Conservation (phyloP, 2,888 invertebrate genomes). For the Osmoderma eremita region DNA sequence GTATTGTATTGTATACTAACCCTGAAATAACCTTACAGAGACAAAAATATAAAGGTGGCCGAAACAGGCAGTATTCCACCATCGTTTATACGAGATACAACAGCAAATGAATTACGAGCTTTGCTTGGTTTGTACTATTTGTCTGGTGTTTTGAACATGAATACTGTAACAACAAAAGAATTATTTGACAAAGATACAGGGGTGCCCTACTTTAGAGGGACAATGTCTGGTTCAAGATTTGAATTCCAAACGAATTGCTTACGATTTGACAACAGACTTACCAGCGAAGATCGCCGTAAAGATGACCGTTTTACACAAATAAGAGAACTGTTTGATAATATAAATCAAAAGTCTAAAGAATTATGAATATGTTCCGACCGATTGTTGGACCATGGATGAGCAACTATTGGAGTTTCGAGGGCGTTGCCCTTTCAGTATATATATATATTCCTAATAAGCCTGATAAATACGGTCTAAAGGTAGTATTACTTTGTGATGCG, state of each 20-base stretch:
- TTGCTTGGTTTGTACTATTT: background rate
- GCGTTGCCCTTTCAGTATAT: too few relatives aligned
- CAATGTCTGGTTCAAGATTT: background rate
- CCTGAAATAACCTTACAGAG: background rate
- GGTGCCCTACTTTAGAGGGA: background rate
- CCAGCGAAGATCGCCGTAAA: too few relatives aligned
- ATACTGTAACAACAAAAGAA: background rate
- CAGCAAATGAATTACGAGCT: background rate
- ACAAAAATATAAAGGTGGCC: background rate
- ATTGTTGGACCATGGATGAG: too few relatives aligned
- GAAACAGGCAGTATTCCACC: background rate
- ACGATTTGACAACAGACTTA: background rate
- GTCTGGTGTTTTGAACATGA: background rate
- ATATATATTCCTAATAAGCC: too few relatives aligned
- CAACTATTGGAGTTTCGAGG: too few relatives aligned
- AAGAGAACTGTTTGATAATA: too few relatives aligned
- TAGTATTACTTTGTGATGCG: too few relatives aligned
- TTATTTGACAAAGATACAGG: background rate
- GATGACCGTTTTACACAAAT: too few relatives aligned
- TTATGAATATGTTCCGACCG: too few relatives aligned
- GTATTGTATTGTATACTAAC: background rate
- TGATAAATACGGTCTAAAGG: too few relatives aligned
- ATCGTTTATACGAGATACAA: background rate
- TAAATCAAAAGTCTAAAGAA: too few relatives aligned
- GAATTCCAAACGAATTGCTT: background rate